Evolutionary conservation across 2,113 vertebrate species (phyloP).

Genomic region (Corythaixoides concolor): DNA sequence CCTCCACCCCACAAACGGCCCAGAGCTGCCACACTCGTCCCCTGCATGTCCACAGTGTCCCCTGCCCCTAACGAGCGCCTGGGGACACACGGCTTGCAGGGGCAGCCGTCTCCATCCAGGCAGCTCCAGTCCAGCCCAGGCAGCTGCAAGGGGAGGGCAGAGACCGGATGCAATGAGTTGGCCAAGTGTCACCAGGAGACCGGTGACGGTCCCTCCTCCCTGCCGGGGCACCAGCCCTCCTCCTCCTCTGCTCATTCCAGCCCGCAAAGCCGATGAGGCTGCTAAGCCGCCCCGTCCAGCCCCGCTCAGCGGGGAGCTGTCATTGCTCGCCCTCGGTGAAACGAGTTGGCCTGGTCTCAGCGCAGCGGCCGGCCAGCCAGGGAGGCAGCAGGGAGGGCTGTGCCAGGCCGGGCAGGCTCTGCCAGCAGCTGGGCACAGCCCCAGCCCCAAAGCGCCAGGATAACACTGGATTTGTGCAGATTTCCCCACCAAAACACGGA

Average conservation of each 20-base stretch:
- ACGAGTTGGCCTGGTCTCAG: background rate
- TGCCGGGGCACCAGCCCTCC: background rate
- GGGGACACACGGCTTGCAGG: rapidly evolving
- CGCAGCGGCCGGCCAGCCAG: background rate
- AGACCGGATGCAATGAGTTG: constrained; percentile 4
- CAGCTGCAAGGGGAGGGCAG: background rate
- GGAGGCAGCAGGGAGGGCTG: background rate
- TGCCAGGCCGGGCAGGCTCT: constrained; percentile 30
- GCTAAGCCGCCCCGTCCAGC: background rate
- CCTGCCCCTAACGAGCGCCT: background rate
- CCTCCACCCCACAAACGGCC: background rate
- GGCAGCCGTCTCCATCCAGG: background rate
- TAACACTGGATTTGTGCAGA: constrained; percentile 39
- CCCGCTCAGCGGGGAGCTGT: background rate
- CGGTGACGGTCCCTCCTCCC: background rate
- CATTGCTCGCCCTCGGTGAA: background rate
- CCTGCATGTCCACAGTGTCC: background rate
- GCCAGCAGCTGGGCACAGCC: constrained; percentile 24
- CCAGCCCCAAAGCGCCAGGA: background rate
- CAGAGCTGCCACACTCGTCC: background rate
- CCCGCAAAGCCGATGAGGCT: background rate
- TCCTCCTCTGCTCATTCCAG: background rate
- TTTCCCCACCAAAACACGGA: background rate
- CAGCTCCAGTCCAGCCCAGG: background rate
- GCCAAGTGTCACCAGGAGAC: background rate